phyloP scores from a whole-genome alignment of 2,888 invertebrate genomes.

The Ormia ochracea region DNA sequence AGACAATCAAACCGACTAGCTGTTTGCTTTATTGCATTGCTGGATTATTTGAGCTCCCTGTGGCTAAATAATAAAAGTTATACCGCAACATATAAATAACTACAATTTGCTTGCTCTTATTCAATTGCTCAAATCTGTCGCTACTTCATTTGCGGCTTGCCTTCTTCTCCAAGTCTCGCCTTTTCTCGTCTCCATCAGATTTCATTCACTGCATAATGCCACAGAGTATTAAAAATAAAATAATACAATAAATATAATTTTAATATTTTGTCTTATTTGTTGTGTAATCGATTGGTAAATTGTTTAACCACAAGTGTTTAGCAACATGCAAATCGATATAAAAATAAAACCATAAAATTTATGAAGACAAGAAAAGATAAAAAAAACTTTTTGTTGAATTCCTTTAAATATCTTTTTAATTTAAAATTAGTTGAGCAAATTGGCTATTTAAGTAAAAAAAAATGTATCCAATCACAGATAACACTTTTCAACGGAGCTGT shows the following conservation, averaged over 20 bases:
- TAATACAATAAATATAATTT: conserved; percentile 20
- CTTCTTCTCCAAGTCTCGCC: neutral
- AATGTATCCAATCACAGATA: no score
- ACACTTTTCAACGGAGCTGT: no score
- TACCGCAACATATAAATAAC: neutral
- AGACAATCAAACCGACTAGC: neutral
- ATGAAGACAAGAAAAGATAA: neutral
- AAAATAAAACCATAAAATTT: neutral
- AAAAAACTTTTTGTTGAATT: neutral
- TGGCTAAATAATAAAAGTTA: conserved; percentile 29
- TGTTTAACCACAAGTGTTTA: conserved; percentile 49
- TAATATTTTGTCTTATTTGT: conserved; percentile 27
- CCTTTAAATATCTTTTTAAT: neutral
- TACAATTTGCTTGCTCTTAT: neutral
- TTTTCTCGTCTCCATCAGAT: neutral
- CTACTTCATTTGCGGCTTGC: neutral
- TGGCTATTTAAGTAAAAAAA: no score
- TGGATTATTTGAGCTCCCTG: conserved; percentile 23
- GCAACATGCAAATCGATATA: neutral
- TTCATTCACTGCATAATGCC: conserved; percentile 40
- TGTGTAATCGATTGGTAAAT: conserved; percentile 60
- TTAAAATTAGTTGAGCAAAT: neutral
- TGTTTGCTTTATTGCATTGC: neutral
- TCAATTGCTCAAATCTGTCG: neutral
- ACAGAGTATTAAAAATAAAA: neutral